A percentile compares a stretch with the other conserved stretches of the same genome.
Evolutionary conservation across 2,888 invertebrate species (phyloP).

Genomic region (Seira sanloemensis): DNA sequence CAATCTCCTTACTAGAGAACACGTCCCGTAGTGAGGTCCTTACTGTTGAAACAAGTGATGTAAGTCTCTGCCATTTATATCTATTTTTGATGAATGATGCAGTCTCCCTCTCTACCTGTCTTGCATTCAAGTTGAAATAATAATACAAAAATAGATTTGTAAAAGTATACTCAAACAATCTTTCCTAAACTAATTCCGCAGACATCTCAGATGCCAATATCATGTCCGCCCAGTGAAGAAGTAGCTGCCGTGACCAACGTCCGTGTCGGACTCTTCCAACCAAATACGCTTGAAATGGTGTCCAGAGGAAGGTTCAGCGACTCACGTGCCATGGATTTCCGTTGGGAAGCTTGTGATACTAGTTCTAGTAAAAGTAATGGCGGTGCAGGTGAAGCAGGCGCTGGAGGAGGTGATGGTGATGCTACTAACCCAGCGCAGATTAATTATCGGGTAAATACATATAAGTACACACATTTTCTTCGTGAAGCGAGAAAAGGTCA

Average conservation of each 20-base stretch:
- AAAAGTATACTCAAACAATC: too few relatives aligned
- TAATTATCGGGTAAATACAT: constrained; percentile 47
- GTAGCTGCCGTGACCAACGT: constrained; percentile 62
- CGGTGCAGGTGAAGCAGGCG: constrained; percentile 7
- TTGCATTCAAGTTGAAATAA: too few relatives aligned
- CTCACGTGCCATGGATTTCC: constrained; percentile 62
- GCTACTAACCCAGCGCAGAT: constrained; percentile 12
- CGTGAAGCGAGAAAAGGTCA: neutral
- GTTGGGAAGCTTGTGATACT: constrained; percentile 62
- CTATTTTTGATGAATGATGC: too few relatives aligned
- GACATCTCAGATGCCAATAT: constrained; percentile 57
- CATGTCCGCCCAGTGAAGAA: constrained; percentile 65
- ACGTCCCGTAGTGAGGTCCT: constrained; percentile 63
- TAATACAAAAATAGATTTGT: too few relatives aligned
- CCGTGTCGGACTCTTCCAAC: constrained; percentile 61
- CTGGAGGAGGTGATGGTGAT: neutral
- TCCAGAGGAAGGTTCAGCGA: constrained; percentile 50
- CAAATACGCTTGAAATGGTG: constrained; percentile 65
- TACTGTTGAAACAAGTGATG: constrained; percentile 56
- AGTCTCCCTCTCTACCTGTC: too few relatives aligned
- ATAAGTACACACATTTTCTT: neutral
- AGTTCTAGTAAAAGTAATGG: constrained; percentile 25
- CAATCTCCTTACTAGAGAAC: constrained; percentile 60
- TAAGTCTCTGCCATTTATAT: too few relatives aligned
- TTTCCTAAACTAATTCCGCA: too few relatives aligned